Base-by-base conservation (phyloP, 2,113 vertebrate genomes). In the Lepisosteus oculatus region DNA sequence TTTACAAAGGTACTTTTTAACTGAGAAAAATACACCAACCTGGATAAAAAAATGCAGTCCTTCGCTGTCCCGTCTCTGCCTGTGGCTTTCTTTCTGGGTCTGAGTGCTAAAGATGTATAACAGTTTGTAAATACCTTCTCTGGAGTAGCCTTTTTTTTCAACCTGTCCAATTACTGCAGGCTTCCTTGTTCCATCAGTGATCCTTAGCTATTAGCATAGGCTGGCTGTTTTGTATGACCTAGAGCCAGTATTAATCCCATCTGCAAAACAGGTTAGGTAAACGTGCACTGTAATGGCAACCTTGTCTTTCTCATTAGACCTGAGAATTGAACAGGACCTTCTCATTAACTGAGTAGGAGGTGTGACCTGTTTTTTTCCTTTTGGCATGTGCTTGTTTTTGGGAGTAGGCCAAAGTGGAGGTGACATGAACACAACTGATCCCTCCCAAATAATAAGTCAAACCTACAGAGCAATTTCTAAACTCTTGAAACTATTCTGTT, bases 21-120 rank as follows among this genome's bases (percentile, higher is more conserved):
- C 47, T 29, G 8, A 51, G 1, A 67, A 17, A 57, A 4, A 56
- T 77, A 71, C 71, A 79, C 85, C 71, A 85, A 92, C 91, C 90
- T 88, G 84, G 70, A 79, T 70, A 73, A 15, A 44, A 56, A 77
- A 67, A 78, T 74, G 76, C 72, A 73, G 78, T 72, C 77, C 83
- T 83, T 85, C 72, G 80, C 71, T 78, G 81, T 75, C 74, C 55
- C 74, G 72, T 73, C 59, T 75, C 67, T 68, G 56, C 13, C 56
- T 12, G 56, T 12, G 56, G 56, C 47, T 51, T 51, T 5, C 75
- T 72, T 65, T 75, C 72, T 66, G 74, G 78, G 71, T 84, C 76
- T 86, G 74, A 66, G 43, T 68, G 79, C 68, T 74, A 66, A 75
- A 61, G 79, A 73, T 67, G 72, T 80, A 79, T 85, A 84, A 83